Evolutionary conservation across 2,797 vertebrate genomes (phyloP), one percentile per base, ranked within the genome.

Genomic region (Champsocephalus esox): DNA sequence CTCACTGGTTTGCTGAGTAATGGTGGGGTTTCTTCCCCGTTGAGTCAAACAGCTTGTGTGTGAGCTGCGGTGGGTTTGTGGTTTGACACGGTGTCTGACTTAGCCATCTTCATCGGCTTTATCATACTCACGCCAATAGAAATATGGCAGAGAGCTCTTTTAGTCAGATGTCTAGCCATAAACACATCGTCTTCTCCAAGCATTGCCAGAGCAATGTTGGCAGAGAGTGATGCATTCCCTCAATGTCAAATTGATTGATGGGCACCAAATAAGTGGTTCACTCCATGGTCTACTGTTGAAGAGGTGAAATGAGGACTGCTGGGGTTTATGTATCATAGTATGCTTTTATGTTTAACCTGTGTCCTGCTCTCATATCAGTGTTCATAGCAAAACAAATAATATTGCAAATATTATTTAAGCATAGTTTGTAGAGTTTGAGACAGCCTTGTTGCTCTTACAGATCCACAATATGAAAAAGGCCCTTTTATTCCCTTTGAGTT

Each of bases 181-280:
- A 81, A 78, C 43, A 81, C 56, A 66, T 55, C 49, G 50, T 65
- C 65, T 38, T 52, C 12, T 28, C 59, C 32, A 4, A 2, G 48
- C 66, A 24, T 2, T 24, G 2, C 2, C 76, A 49, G 69, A 66
- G 61, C 59, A 3, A 55, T 52, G 70, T 68, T 65, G 51, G 55
- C 77, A 75, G n/a, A 70, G 69, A 81, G 48, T 60, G 71, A 71
- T 80, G 75, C 56, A 54, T 75, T 78, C 61, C 73, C 48, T 51
- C 67, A 38, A 85, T 86, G 72, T 73, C 82, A 65, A 71, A 82
- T 87, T 82, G 83, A 91, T 84, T 85, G 75, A 69, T 64, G 68
- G 80, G 79, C 78, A 76, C 78, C 78, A 75, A 84, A 81, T 76
- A 80, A 89, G 81, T 71, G 63, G 56, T 76, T 87, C 59, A 45